Conservation (phyloP, 2,797 vertebrate species). For the Amblyraja radiata region DNA sequence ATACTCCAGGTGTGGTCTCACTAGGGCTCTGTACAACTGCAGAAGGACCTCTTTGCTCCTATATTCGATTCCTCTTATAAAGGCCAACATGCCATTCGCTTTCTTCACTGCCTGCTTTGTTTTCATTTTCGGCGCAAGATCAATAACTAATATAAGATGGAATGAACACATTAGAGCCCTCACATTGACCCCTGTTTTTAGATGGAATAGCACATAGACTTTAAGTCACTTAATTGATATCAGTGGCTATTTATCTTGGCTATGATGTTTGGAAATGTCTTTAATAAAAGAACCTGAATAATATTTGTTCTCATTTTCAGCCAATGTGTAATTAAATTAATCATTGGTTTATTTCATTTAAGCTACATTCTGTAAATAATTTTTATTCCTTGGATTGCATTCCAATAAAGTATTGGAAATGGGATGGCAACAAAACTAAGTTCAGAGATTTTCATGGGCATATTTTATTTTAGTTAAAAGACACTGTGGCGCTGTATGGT, state of each 20-base stretch:
- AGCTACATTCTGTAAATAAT: background rate
- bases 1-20: no score
- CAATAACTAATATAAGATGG: no score
- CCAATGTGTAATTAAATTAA: background rate
- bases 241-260: background rate
- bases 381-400: background rate
- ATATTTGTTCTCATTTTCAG: background rate
- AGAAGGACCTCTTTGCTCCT: no score
- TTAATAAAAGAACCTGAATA: background rate
- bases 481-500: background rate
- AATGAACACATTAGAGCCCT: background rate
- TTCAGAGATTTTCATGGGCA: background rate
- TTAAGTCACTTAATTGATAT: no score
- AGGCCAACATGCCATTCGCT: no score
- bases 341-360: background rate
- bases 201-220: background rate
- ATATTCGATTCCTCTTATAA: no score
- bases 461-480: background rate
- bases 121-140: background rate
- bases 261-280: background rate
- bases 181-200: background rate
- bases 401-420: no score
- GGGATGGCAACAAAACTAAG: background rate
- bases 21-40: no score
- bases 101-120: background rate